Conservation (phyloP, 2,113 vertebrate genomes). For the Apteryx mantelli region DNA sequence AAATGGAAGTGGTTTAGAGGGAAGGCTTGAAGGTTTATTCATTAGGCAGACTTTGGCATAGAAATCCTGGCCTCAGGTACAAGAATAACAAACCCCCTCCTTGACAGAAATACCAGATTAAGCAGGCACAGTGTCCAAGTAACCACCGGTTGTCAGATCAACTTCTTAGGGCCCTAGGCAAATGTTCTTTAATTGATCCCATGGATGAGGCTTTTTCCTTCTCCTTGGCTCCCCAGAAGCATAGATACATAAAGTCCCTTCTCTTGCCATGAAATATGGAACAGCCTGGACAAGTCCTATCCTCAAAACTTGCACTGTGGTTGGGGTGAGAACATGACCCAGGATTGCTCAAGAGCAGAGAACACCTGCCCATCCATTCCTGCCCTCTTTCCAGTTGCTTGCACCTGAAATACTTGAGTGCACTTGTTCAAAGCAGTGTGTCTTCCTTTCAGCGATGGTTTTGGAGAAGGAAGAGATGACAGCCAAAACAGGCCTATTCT, state of each 20-base stretch:
- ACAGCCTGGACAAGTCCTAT: rapidly evolving
- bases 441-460: not conserved
- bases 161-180: not conserved
- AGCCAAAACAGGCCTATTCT: not conserved
- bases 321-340: rapidly evolving
- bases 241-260: not conserved
- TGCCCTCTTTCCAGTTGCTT: not conserved
- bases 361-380: rapidly evolving
- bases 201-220: not conserved
- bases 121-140: not conserved
- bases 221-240: not conserved
- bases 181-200: rapidly evolving
- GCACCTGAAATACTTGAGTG: rapidly evolving
- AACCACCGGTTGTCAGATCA: rapidly evolving
- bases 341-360: not conserved
- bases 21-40: not conserved
- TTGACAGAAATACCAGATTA: rapidly evolving
- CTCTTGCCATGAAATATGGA: not conserved
- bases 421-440: not conserved
- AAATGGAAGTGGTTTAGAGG: not conserved
- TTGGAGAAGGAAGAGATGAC: not conserved
- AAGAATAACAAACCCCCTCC: not conserved
- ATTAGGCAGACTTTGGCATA: not conserved
- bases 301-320: not conserved
- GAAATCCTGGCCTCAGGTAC: not conserved